Evolutionary conservation across 2,113 vertebrate genomes (phyloP).

Genomic region (Bos javanicus): DNA sequence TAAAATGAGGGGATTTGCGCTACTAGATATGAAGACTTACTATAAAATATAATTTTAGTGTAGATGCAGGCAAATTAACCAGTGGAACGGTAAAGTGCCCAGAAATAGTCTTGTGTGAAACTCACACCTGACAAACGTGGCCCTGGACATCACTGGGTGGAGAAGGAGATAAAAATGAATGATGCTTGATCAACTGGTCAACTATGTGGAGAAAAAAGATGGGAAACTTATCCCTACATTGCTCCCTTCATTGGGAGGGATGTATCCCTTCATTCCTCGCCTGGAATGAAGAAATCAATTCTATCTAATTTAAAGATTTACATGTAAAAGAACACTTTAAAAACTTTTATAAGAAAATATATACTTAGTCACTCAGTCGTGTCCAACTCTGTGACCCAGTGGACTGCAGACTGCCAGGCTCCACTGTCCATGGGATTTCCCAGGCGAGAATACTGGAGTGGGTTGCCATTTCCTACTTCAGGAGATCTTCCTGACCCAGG

Average conservation of each 20-base stretch:
- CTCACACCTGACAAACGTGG: no score
- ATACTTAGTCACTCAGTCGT: background rate
- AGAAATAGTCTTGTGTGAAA: no score
- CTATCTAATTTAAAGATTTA: background rate
- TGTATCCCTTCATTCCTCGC: background rate
- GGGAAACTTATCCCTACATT: background rate
- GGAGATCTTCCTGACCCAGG: background rate
- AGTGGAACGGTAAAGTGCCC: accelerated
- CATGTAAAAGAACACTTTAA: background rate
- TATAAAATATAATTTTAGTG: no score
- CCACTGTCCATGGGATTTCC: background rate
- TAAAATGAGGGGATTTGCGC: no score
- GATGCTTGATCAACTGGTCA: background rate
- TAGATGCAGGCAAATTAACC: no score
- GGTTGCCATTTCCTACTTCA: background rate
- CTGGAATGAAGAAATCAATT: background rate
- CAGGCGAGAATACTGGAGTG: background rate
- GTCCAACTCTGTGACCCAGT: background rate
- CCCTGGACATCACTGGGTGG: background rate
- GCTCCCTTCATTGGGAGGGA: background rate
- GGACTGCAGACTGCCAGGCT: background rate
- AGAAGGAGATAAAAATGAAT: background rate
- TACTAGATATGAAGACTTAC: no score
- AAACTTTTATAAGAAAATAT: background rate
- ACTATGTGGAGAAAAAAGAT: background rate